Evolutionary conservation across 2,888 invertebrate species (phyloP).

Genomic region (Tanypteryx hageni): DNA sequence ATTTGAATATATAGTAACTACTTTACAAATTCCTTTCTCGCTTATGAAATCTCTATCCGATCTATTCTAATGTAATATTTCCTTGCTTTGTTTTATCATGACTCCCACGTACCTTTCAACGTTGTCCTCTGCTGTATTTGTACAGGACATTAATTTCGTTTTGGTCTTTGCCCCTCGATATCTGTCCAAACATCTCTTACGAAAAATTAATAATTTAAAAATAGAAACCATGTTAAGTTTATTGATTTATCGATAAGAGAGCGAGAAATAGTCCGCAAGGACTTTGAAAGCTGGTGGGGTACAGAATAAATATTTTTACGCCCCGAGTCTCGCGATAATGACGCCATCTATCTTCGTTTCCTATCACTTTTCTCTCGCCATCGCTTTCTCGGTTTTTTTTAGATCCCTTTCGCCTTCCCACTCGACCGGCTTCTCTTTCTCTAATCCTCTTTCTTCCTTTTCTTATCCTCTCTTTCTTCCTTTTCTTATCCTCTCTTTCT

Average conservation of each 20-base stretch:
- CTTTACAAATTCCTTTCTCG: too few species aligned
- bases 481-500: not conserved
- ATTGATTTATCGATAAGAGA: not conserved
- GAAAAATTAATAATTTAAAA: too few species aligned
- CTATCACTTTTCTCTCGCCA: not conserved
- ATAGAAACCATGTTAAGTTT: not conserved
- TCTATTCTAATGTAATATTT: too few species aligned
- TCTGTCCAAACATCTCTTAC: too few species aligned
- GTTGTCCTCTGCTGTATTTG: too few species aligned
- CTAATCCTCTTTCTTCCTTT: too few species aligned
- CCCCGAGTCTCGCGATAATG: not conserved
- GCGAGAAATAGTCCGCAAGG: not conserved
- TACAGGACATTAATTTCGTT: too few species aligned
- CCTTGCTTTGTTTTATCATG: too few species aligned
- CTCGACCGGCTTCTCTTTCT: not conserved
- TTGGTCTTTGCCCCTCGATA: too few species aligned
- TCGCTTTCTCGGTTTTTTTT: not conserved
- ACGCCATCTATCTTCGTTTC: conserved; percentile 22
- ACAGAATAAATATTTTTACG: conserved; percentile 12
- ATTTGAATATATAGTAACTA: too few species aligned
- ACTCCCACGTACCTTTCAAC: too few species aligned
- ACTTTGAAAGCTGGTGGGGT: not conserved
- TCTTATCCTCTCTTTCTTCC: not conserved
- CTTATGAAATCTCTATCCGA: too few species aligned
- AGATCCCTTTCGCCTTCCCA: not conserved